A percentile compares a stretch with the other conserved stretches of the same genome.
phyloP scores from a whole-genome alignment of 2,113 vertebrate genomes.

The Calonectris borealis region DNA sequence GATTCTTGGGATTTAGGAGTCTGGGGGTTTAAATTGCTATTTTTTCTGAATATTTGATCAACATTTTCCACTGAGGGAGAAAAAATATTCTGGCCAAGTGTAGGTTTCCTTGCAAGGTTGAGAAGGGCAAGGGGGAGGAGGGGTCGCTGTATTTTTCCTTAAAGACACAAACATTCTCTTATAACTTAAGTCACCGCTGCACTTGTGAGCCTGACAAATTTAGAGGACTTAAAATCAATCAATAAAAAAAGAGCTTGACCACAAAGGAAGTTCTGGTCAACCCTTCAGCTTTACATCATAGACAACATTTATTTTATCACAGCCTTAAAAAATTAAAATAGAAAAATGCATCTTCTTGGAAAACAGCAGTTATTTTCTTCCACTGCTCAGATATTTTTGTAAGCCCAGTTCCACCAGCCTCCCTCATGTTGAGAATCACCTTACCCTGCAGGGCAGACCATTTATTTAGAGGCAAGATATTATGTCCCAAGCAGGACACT shows the following conservation, averaged over 20 bases:
- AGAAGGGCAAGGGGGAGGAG: conserved; percentile 34
- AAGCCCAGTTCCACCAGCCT: conserved; percentile 50
- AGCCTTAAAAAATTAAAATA: conserved; percentile 67
- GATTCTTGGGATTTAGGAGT: neutral
- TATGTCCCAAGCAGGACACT: conserved; percentile 45
- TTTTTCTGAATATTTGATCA: conserved; percentile 20
- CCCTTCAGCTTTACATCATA: conserved; percentile 48
- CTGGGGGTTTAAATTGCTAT: neutral
- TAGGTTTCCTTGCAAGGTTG: conserved; percentile 20
- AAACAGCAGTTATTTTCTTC: conserved; percentile 62
- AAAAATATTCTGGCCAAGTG: neutral
- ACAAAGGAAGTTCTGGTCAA: conserved; percentile 56
- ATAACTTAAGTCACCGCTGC: neutral
- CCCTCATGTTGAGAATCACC: conserved; percentile 52
- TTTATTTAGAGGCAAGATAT: conserved; percentile 62
- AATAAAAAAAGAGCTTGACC: conserved; percentile 52
- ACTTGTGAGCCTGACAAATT: conserved; percentile 48
- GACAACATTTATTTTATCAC: conserved; percentile 70
- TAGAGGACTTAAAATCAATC: conserved; percentile 57
- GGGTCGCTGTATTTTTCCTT: conserved; percentile 49
- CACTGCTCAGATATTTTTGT: conserved; percentile 68
- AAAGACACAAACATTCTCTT: conserved; percentile 57
- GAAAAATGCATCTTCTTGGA: conserved; percentile 69
- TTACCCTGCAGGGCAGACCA: conserved; percentile 41
- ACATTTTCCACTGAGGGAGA: neutral